A percentile compares a stretch with the other conserved stretches of the same genome.
Evolutionary conservation across 1,140 invertebrate genomes (phyloP).

Genomic region (Pomacea maculata): DNA sequence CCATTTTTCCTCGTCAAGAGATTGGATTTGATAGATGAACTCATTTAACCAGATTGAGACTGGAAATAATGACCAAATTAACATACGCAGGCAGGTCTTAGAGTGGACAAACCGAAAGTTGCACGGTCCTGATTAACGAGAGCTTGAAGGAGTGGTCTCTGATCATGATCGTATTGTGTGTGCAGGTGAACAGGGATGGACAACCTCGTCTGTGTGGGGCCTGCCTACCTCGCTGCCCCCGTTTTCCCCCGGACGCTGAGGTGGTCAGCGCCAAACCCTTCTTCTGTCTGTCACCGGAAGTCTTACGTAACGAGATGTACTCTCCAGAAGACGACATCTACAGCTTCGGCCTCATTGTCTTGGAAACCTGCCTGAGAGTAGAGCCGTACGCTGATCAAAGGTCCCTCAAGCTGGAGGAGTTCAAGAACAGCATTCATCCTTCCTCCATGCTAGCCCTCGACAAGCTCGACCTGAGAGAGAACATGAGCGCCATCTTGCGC

Average conservation of each 20-base stretch:
- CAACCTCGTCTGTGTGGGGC: slow-evolving; percentile 35
- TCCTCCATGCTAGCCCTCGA: slow-evolving; percentile 33
- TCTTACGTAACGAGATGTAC: slow-evolving; percentile 40
- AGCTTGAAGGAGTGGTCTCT: no score
- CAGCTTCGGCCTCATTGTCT: slow-evolving; percentile 43
- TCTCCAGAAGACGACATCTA: slow-evolving; percentile 41
- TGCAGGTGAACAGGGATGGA: slow-evolving; percentile 35
- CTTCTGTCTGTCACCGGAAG: slow-evolving; percentile 44
- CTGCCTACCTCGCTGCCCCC: slow-evolving; percentile 35
- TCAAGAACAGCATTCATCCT: slow-evolving; percentile 31
- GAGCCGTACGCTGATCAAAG: slow-evolving; percentile 31
- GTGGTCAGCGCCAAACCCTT: slow-evolving; percentile 25
- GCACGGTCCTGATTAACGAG: no score
- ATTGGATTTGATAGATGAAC: no score
- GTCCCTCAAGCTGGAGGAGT: slow-evolving; percentile 31
- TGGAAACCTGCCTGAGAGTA: slow-evolving; percentile 30
- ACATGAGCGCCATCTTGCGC: slow-evolving; percentile 16
- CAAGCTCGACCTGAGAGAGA: neutral
- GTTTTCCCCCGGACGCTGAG: slow-evolving; percentile 27
- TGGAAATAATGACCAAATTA: no score
- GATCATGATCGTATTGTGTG: neutral
- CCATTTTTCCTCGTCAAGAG: no score
- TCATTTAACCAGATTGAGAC: no score
- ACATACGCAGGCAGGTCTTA: no score
- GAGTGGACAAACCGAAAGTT: no score